Evolutionary conservation across 2,113 vertebrate species (phyloP).

Genomic region (Epinephelus lanceolatus): DNA sequence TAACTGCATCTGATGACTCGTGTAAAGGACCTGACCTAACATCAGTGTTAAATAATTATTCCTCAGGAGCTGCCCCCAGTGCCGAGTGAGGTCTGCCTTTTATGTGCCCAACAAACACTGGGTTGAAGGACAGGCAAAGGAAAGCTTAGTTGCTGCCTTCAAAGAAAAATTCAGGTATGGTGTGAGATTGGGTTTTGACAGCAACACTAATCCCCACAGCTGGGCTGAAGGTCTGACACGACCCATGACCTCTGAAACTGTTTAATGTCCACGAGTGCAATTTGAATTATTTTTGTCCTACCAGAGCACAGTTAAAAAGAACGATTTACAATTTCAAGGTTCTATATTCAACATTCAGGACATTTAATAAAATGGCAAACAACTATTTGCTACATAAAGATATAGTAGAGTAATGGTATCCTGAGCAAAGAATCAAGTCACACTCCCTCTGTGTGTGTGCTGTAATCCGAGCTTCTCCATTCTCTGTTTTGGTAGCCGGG

Average conservation of each 20-base stretch:
- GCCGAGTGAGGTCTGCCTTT: constrained; percentile 89
- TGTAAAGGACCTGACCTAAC: not conserved
- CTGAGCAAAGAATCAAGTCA: no score
- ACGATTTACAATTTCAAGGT: no score
- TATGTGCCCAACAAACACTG: constrained; percentile 92
- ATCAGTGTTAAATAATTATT: not conserved
- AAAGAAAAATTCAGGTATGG: constrained; percentile 88
- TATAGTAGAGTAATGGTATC: no score
- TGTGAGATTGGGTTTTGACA: not conserved
- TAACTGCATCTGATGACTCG: fast-evolving
- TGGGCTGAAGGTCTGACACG: not conserved
- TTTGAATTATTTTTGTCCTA: not conserved
- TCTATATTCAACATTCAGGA: no score
- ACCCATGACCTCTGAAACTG: not conserved
- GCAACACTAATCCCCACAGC: not conserved
- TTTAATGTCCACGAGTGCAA: not conserved
- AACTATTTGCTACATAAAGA: no score
- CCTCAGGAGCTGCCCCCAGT: constrained; percentile 90
- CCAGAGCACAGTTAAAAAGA: not conserved
- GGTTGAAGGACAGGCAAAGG: constrained; percentile 87
- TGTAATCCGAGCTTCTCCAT: no score
- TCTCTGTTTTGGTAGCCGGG: no score
- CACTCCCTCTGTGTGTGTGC: no score
- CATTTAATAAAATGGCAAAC: no score
- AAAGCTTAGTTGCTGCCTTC: constrained; percentile 86